Base-by-base conservation (phyloP, 2,113 vertebrate species). In the Australoheros scitulus region DNA sequence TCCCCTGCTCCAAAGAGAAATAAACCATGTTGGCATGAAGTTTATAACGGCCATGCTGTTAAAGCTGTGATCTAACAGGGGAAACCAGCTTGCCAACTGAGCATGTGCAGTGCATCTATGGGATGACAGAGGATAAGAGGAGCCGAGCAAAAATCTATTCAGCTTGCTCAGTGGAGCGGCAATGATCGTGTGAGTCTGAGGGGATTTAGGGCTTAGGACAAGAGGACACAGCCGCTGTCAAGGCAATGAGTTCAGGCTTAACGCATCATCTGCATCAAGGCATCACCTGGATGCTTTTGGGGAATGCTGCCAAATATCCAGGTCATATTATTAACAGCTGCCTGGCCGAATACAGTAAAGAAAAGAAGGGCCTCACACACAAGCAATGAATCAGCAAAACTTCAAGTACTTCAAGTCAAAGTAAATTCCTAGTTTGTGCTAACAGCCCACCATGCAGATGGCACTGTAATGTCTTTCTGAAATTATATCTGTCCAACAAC, bases 191-290 rank as follows among this genome's bases (percentile, higher is more conserved):
- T 7, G 84, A 75, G 79, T 87, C 61, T 79, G 80, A 76, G 59
- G 32, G 90, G 88, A 92, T 94, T 93, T 85, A 87, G 50, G 79
- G 90, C 87, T 94, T 86, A 87, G 75, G 47, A 17, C 77, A 82
- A 63, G 74, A 83, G 85, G 78, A 79, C 85, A 83, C 65, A 84
- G 82, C 55, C 2, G 34, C 38, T 7, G 65, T 57, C 82, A 72
- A 11, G 36, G 83, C 38, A 43, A 7, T 13, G 55, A 87, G 59
- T 77, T 70, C 72, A 75, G 59, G 72, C 59, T 89, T 52, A 93
- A 86, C 47, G 74, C 81, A 90, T 89, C 81, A 87, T 87, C 83
- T 89, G 83, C 77, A 91, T 76, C 83, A 61, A 60, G 63, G 79
- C 64, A 83, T 82, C 52, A 85, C 34, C 79, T 63, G 56, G 2